phyloP scores from a whole-genome alignment of 2,113 vertebrate genomes.

The Oncorhynchus masou region DNA sequence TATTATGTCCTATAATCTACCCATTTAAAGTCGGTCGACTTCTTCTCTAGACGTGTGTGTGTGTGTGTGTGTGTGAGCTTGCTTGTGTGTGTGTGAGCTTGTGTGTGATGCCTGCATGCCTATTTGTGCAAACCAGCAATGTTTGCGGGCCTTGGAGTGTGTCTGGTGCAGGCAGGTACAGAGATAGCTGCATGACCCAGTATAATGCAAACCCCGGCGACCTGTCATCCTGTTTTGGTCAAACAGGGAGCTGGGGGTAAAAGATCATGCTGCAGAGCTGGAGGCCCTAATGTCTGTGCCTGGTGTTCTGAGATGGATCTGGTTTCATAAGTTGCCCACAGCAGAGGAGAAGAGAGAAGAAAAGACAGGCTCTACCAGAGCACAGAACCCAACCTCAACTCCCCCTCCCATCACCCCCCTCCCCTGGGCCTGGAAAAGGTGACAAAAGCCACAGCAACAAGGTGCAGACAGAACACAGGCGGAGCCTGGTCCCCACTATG shows the following conservation, averaged over 20 bases:
- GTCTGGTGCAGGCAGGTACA: constrained; percentile 50
- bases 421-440: constrained; percentile 33
- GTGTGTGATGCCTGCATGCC: not conserved
- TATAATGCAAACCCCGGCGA: constrained; percentile 53
- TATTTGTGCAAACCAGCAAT: constrained; percentile 28
- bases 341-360: constrained; percentile 11
- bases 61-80: not conserved
- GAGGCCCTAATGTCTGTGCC: constrained; percentile 68
- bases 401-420: not conserved
- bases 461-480: constrained; percentile 63
- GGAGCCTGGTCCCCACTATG: constrained; percentile 25
- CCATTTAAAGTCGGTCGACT: not conserved
- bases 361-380: constrained; percentile 9
- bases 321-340: constrained; percentile 62
- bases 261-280: constrained; percentile 63
- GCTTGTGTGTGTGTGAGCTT: not conserved
- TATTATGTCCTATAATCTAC: not conserved
- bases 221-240: constrained; percentile 54
- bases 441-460: constrained; percentile 58
- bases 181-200: constrained; percentile 68
- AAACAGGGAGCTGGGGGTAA: constrained; percentile 52
- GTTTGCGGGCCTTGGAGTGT: constrained; percentile 63
- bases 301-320: constrained; percentile 61
- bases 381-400: not conserved
- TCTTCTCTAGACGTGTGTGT: constrained; percentile 3